Base-by-base conservation (phyloP, 2,113 vertebrate genomes). In the Lutjanus erythropterus region DNA sequence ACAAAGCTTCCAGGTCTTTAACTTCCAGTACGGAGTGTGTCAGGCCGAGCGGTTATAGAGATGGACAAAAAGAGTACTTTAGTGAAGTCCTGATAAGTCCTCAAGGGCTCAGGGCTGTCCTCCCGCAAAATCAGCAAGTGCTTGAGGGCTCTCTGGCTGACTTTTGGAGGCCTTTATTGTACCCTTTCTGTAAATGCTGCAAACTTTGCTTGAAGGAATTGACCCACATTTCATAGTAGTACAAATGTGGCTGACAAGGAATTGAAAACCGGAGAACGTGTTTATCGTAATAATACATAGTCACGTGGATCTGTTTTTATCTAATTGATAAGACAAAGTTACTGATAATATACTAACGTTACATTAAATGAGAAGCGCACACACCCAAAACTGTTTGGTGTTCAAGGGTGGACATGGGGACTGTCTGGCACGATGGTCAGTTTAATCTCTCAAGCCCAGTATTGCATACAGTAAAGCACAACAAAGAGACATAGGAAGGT, bases 81-180 rank as follows among this genome's bases (percentile, higher is more conserved):
- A 50, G 39, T 69, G 37, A 53, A 66, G 58, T 60, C 59, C 37
- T 1, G 6, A 47, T 27, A 60, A 65, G 42, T 73, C 74, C 44
- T 80, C 18, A 14, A 29, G 12, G 21, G 59, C 52, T 19, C n/a
- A 31, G 19, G 39, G 50, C 49, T 59, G 18, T 39, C 55, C 55
- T 9, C 29, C 14, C 39, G n/a, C 64, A 75, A 75, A 75, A 27
- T 53, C 62, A 75, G 46, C 41, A 72, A 46, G 55, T 64, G 41
- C 78, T 55, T 31, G 1, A 59, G 35, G 64, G 47, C 72, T 71
- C 25, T 42, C 47, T 52, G 27, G 37, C 42, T 47, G 68, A 69
- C 55, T 50, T 64, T 41, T 29, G 18, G 41, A 61, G 19, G 16
- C 21, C 12, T 75, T 71, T 49, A 42, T n/a, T 76, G 23, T n/a